Evolutionary conservation across 2,113 vertebrate species (phyloP).

Genomic region (Pseudorasbora parva): DNA sequence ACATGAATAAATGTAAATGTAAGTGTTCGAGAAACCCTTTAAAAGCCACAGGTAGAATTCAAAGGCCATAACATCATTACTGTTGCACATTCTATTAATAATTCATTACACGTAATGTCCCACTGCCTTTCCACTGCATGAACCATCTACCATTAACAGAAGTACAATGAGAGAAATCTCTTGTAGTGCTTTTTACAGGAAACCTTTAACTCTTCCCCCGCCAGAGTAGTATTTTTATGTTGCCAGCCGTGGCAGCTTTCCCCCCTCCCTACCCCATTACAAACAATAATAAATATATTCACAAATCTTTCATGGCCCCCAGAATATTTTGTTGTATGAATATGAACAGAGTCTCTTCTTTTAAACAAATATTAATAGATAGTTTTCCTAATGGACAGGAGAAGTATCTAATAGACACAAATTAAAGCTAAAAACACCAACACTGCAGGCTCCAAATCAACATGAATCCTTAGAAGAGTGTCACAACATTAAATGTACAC

Average conservation of each 20-base stretch:
- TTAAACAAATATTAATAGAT: background rate
- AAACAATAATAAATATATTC: no score
- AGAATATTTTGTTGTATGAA: no score
- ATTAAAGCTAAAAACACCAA: background rate
- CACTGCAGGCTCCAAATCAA: background rate
- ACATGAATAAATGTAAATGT: background rate
- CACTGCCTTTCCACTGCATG: background rate
- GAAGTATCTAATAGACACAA: no score
- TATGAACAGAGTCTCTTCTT: no score
- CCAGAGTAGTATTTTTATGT: no score
- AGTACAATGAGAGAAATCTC: background rate
- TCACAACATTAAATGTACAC: conserved; percentile 1
- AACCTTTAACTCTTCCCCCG: background rate
- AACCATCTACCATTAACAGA: background rate
- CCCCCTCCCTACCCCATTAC: no score
- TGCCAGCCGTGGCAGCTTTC: no score
- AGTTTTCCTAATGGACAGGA: background rate
- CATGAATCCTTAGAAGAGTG: background rate
- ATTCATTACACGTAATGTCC: conserved; percentile 23
- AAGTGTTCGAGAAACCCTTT: background rate
- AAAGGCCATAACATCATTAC: conserved; percentile 23
- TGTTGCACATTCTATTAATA: conserved; percentile 35
- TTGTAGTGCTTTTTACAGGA: no score
- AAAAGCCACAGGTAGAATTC: conserved; percentile 35
- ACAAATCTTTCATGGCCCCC: no score